Evolutionary conservation across 1,140 invertebrate species (phyloP).

Genomic region (Ditylenchus dipsaci): DNA sequence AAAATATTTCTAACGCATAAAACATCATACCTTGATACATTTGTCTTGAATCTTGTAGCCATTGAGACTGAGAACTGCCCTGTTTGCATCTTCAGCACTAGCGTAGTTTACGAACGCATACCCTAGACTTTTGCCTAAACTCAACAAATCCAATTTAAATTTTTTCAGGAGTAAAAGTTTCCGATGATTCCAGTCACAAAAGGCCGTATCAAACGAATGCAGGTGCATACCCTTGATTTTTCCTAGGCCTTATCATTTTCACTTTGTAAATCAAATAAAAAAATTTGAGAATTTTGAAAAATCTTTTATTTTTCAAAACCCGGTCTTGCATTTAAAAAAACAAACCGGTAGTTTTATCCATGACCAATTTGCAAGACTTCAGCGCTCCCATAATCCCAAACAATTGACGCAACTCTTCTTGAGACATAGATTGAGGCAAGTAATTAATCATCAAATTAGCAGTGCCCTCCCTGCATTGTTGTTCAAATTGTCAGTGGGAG

Average conservation of each 20-base stretch:
- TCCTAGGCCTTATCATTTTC: no score
- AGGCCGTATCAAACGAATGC: no score
- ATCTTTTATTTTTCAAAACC: no score
- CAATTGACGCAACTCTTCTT: background rate
- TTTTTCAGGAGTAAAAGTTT: no score
- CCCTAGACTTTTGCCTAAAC: background rate
- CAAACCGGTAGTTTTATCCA: background rate
- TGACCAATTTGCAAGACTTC: background rate
- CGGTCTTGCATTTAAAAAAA: no score
- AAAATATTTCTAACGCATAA: no score
- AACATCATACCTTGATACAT: background rate
- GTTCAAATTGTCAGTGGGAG: conserved; percentile 37
- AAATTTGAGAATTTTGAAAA: no score
- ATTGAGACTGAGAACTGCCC: background rate
- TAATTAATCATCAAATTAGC: background rate
- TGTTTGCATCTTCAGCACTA: background rate
- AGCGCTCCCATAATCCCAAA: background rate
- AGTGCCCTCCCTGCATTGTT: conserved; percentile 62
- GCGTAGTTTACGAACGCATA: background rate
- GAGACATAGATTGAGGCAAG: background rate
- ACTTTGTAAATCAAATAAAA: no score
- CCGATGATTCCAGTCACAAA: no score
- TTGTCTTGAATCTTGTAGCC: background rate
- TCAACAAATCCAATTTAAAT: no score
- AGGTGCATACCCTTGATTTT: no score